phyloP scores from a whole-genome alignment of 2,113 vertebrate genomes.

The Ophthalmotilapia sp. region DNA sequence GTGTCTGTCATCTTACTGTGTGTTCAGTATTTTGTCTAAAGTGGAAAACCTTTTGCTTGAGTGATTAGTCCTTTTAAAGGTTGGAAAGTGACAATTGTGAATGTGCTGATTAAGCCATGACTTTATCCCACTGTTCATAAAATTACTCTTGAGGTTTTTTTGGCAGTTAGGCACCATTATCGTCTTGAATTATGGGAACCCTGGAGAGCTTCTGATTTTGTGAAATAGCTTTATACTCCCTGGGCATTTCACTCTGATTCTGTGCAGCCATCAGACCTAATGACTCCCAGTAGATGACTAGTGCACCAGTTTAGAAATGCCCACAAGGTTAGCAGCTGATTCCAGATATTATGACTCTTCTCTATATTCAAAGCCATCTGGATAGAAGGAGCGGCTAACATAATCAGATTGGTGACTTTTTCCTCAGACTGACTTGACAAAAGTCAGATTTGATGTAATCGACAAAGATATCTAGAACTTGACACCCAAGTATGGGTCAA shows the following conservation, averaged over 20 bases:
- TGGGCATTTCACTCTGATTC: conserved; percentile 10
- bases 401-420: not conserved
- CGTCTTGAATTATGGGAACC: conserved; percentile 9
- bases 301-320: not conserved
- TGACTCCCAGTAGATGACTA: conserved; percentile 14
- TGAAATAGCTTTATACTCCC: conserved; percentile 8
- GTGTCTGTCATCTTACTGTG: not conserved
- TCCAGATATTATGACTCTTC: not conserved
- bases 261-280: conserved; percentile 14
- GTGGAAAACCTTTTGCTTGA: not conserved
- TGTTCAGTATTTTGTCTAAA: not conserved
- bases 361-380: not conserved
- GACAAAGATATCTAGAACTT: not conserved
- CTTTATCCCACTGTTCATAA: not conserved
- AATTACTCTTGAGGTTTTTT: conserved; percentile 6
- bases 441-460: not conserved
- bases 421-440: not conserved
- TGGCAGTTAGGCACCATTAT: not conserved
- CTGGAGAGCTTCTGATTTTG: conserved; percentile 2
- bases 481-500: not conserved
- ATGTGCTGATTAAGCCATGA: not conserved
- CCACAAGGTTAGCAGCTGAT: not conserved
- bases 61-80: not conserved
- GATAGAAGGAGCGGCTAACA: not conserved
- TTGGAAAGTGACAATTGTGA: not conserved